These are phyloP conservation scores for Pegoplata infirma DNA, from an alignment of 2,888 invertebrate species.

Conservation along the genomic window DNA sequence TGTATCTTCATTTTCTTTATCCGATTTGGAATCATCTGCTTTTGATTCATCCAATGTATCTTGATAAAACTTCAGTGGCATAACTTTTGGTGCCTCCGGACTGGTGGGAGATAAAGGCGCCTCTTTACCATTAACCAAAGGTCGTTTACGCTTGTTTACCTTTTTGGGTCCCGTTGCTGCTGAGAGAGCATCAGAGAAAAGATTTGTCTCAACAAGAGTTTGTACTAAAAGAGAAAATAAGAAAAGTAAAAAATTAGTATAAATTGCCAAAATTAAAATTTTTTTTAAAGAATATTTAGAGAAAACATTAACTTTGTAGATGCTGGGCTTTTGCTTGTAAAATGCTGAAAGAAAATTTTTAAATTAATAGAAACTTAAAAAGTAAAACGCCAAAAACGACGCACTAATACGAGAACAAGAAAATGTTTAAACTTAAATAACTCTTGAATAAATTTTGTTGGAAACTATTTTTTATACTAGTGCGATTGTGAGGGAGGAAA, in stretches of 20 bases:
- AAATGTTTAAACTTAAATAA: too few relatives aligned
- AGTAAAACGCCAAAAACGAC: too few relatives aligned
- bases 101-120: conserved; percentile 80
- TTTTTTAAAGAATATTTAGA: background rate
- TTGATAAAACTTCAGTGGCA: conserved; percentile 91
- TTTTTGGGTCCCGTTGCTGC: conserved; percentile 86
- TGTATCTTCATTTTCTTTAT: conserved; percentile 67
- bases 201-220: conserved; percentile 91
- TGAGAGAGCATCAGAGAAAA: conserved; percentile 94
- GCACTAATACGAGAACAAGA: too few relatives aligned
- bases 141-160: conserved; percentile 88
- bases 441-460: too few relatives aligned
- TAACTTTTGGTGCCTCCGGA: conserved; percentile 78
- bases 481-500: too few relatives aligned
- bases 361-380: too few relatives aligned
- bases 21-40: conserved; percentile 69
- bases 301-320: conserved; percentile 40
- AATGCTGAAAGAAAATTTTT: conserved; percentile 15
- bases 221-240: conserved; percentile 80
- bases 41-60: conserved; percentile 86
- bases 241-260: conserved; percentile 7
- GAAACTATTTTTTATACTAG: too few relatives aligned
- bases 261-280: background rate
- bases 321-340: conserved; percentile 51
- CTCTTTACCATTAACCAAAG: conserved; percentile 80